Percentiles rank a stretch among this genome's conserved stretches.
Conservation (phyloP, 1,140 invertebrate species). For the Anastrepha obliqua region DNA sequence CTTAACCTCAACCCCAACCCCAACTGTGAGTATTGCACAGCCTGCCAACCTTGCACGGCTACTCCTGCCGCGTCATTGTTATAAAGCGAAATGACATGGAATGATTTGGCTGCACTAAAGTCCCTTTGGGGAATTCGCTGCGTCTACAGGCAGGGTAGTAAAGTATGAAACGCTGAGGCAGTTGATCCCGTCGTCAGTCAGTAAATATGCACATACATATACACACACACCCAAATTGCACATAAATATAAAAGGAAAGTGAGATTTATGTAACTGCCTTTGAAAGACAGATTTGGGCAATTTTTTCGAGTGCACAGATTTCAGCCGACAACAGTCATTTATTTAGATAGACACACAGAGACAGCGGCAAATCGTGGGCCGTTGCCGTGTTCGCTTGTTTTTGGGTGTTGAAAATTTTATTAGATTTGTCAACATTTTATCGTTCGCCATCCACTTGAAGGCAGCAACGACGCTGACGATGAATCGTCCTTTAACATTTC, state of each 20-base stretch:
- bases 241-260: slow-evolving; percentile 14
- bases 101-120: slow-evolving; percentile 43
- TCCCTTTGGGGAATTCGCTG: slow-evolving; percentile 31
- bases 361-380: neutral
- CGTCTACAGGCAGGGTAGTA: slow-evolving; percentile 1
- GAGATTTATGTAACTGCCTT: slow-evolving; percentile 42
- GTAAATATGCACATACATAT: neutral
- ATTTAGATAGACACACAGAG: neutral
- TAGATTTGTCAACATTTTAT: slow-evolving; percentile 53
- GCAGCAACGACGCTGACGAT: neutral
- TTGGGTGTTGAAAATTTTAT: slow-evolving; percentile 55
- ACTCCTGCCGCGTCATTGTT: neutral
- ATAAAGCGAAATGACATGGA: slow-evolving; percentile 50
- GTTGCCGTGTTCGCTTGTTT: neutral
- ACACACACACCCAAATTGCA: neutral
- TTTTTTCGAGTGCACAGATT: slow-evolving; percentile 47
- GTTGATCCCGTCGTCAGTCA: neutral
- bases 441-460: slow-evolving; percentile 16
- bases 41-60: neutral
- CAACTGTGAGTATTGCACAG: no score
- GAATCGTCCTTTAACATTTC: slow-evolving; percentile 39
- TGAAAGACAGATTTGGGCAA: slow-evolving; percentile 50
- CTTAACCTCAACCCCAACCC: neutral
- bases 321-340: neutral
- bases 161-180: neutral